These are phyloP conservation scores for Silvanus unidentatus DNA, from an alignment of 2,888 invertebrate species.

Conservation along the genomic window DNA sequence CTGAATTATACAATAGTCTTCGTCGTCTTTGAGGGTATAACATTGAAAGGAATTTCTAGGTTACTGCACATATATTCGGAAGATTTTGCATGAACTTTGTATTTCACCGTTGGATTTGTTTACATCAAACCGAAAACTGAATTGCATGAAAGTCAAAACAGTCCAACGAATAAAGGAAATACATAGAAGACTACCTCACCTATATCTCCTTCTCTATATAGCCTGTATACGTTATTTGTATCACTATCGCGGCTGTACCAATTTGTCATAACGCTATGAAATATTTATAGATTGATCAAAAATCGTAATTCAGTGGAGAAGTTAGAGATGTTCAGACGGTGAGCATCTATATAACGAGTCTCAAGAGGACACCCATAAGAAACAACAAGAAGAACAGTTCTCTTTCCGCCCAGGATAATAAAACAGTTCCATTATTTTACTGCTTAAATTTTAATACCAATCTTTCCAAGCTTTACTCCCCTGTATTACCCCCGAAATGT, in stretches of 20 bases:
- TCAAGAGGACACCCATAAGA: slow-evolving; percentile 22
- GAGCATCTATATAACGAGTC: slow-evolving; percentile 25
- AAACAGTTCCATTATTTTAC: slow-evolving; percentile 33
- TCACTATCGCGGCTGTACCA: slow-evolving; percentile 13
- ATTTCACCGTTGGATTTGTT: background rate
- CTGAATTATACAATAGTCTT: too few species aligned
- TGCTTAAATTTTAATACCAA: slow-evolving; percentile 32
- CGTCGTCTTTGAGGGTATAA: too few species aligned
- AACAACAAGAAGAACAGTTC: slow-evolving; percentile 22
- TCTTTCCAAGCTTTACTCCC: slow-evolving; percentile 13
- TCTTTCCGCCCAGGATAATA: slow-evolving; percentile 26
- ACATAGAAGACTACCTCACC: background rate
- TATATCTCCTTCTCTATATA: too few species aligned
- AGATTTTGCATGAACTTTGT: slow-evolving; percentile 2
- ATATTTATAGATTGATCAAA: slow-evolving; percentile 30
- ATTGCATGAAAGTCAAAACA: background rate
- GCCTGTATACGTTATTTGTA: too few species aligned
- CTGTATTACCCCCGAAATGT: slow-evolving; percentile 4
- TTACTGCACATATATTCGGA: background rate
- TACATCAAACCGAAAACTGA: background rate
- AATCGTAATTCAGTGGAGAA: slow-evolving; percentile 24
- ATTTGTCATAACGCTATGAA: slow-evolving; percentile 26
- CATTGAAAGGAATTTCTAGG: background rate
- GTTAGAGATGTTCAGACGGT: slow-evolving; percentile 18
- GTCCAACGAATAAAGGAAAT: background rate